Percentiles rank a stretch among this genome's conserved stretches.
Evolutionary conservation across 1,140 invertebrate species (phyloP).

Genomic region (Dolichoris vasculosae): DNA sequence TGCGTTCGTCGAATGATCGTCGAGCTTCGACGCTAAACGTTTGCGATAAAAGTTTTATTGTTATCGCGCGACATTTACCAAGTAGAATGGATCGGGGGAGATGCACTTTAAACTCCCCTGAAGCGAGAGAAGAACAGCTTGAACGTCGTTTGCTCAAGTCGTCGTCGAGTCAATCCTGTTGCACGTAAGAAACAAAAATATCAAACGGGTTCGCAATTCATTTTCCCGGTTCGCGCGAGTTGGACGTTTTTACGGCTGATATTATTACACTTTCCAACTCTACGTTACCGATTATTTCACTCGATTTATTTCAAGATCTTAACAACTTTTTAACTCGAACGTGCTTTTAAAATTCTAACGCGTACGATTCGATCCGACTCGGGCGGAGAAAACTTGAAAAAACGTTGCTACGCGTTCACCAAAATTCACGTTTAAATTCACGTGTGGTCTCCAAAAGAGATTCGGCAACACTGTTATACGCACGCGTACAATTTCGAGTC

Average conservation of each 20-base stretch:
- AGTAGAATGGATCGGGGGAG: constrained; percentile 52
- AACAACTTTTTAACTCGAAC: too few species aligned
- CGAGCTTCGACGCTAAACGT: constrained; percentile 6
- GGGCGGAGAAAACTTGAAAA: too few species aligned
- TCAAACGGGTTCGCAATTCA: constrained; percentile 35
- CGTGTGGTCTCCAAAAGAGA: neutral
- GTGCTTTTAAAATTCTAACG: too few species aligned
- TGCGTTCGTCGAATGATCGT: constrained; percentile 17
- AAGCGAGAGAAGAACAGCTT: constrained; percentile 46
- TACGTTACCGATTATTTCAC: neutral
- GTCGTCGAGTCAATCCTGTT: constrained; percentile 62
- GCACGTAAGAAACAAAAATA: constrained; percentile 64
- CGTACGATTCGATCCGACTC: too few species aligned
- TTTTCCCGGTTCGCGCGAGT: constrained; percentile 6
- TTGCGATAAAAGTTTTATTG: constrained; percentile 18
- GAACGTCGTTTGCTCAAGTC: constrained; percentile 56
- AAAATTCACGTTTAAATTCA: too few species aligned
- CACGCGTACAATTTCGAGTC: too few species aligned
- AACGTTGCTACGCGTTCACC: too few species aligned
- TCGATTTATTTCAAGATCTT: neutral
- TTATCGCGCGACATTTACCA: constrained; percentile 18
- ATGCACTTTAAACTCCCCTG: constrained; percentile 43
- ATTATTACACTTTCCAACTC: neutral
- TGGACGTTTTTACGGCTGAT: neutral
- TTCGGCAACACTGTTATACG: neutral